A percentile compares a stretch with the other conserved stretches of the same genome.
Evolutionary conservation across 2,797 vertebrate species (phyloP).

Genomic region (Gobionotothen gibberifrons): DNA sequence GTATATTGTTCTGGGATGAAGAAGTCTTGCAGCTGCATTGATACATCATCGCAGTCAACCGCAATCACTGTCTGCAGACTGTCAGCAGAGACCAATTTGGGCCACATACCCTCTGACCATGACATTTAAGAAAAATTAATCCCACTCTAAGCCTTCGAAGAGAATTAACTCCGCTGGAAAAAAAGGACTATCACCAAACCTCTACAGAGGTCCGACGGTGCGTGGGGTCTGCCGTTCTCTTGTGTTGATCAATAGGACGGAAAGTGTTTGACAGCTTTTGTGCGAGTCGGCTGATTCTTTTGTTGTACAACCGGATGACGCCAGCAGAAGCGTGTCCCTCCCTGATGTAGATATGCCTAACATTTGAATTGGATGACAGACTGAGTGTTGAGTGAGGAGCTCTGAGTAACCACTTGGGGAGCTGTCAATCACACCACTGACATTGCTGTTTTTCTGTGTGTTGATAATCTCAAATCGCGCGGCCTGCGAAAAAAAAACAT

Average conservation of each 20-base stretch:
- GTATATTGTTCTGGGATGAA: slow-evolving; percentile 73
- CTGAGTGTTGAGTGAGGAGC: slow-evolving; percentile 33
- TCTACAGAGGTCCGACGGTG: slow-evolving; percentile 4
- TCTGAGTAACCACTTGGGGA: slow-evolving; percentile 48
- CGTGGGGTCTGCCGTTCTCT: slow-evolving; percentile 29
- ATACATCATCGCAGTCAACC: slow-evolving; percentile 78
- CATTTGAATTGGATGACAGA: slow-evolving; percentile 39
- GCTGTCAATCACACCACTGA: slow-evolving; percentile 35
- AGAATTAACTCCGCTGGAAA: slow-evolving; percentile 55
- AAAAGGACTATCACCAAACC: slow-evolving; percentile 44
- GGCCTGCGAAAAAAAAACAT: background rate
- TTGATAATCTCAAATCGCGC: background rate
- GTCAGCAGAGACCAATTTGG: slow-evolving; percentile 74
- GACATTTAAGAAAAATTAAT: slow-evolving; percentile 76
- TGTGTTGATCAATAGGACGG: slow-evolving; percentile 46
- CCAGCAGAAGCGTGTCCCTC: slow-evolving; percentile 15
- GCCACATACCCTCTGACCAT: slow-evolving; percentile 70
- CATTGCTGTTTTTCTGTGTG: slow-evolving; percentile 11
- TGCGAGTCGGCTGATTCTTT: slow-evolving; percentile 23
- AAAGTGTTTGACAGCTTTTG: slow-evolving; percentile 53
- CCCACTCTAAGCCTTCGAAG: slow-evolving; percentile 52
- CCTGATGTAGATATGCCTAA: slow-evolving; percentile 25
- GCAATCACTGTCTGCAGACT: slow-evolving; percentile 68
- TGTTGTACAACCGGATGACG: slow-evolving; percentile 22
- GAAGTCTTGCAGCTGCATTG: slow-evolving; percentile 68